Percentiles rank a stretch among this genome's conserved stretches.
Conservation (phyloP, 2,113 vertebrate species). For the Pipa parva region DNA sequence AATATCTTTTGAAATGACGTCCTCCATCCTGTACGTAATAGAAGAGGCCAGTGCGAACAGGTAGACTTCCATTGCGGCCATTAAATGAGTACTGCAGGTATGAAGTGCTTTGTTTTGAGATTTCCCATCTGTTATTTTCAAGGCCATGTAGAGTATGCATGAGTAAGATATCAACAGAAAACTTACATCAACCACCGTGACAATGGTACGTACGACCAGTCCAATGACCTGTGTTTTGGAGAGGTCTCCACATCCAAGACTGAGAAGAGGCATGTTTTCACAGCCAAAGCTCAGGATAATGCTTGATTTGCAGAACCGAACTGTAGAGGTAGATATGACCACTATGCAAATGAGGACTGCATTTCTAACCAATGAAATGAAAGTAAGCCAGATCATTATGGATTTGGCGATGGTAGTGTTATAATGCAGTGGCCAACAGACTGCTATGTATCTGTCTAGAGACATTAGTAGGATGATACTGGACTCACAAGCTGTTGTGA, state of each 20-base stretch:
- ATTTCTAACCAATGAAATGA: no score
- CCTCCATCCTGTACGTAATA: constrained; percentile 54
- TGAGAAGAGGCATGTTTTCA: constrained; percentile 56
- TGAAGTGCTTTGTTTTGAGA: constrained; percentile 65
- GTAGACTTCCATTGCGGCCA: constrained; percentile 67
- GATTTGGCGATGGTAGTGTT: no score
- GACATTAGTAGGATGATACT: no score
- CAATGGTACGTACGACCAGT: constrained; percentile 37
- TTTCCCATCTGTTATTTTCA: constrained; percentile 47
- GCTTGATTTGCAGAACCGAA: constrained; percentile 47
- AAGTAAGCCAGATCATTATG: no score
- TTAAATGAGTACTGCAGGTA: constrained; percentile 69
- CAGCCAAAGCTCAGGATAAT: constrained; percentile 50
- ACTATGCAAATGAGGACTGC: not conserved
- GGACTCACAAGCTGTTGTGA: no score
- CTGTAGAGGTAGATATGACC: no score
- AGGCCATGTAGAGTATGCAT: constrained; percentile 54
- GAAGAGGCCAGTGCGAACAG: constrained; percentile 68
- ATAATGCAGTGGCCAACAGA: constrained; percentile 66
- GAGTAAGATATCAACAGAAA: constrained; percentile 54
- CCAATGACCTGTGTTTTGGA: constrained; percentile 41
- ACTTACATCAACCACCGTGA: constrained; percentile 42
- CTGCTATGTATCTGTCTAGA: constrained; percentile 59
- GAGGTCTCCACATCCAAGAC: constrained; percentile 51
- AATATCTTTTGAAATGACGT: constrained; percentile 51